Conservation (phyloP, 2,797 vertebrate species). For the Cossypha polioptera region DNA sequence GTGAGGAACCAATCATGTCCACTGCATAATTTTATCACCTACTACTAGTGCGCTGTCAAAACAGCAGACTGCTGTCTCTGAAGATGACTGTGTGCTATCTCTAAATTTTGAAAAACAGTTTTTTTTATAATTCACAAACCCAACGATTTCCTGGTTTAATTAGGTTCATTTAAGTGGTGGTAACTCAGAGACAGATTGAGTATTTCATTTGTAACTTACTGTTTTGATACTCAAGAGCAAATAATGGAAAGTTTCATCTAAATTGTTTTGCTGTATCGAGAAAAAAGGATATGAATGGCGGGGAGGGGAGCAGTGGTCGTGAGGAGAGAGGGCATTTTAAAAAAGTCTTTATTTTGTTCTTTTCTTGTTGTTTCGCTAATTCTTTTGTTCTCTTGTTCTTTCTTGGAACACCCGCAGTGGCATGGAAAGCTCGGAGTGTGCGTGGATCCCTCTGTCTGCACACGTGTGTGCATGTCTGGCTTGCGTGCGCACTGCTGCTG, state of each 20-base stretch:
- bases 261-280: background rate
- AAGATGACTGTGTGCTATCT: background rate
- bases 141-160: background rate
- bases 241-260: background rate
- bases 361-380: background rate
- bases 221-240: background rate
- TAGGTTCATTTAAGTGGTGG: background rate
- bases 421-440: too few relatives aligned
- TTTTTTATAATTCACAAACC: background rate
- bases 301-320: accelerated
- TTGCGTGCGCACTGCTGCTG: too few relatives aligned
- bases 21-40: background rate
- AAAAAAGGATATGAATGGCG: background rate
- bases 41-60: background rate
- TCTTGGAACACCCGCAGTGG: background rate
- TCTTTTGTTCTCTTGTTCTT: background rate
- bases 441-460: accelerated
- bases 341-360: background rate
- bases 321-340: accelerated
- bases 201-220: background rate
- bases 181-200: background rate
- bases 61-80: background rate
- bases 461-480: accelerated
- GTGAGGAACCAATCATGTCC: background rate
- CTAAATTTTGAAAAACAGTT: background rate